These are phyloP conservation scores for Nasonovia ribisnigri DNA, from an alignment of 2,888 invertebrate genomes.

Conservation along the genomic window DNA sequence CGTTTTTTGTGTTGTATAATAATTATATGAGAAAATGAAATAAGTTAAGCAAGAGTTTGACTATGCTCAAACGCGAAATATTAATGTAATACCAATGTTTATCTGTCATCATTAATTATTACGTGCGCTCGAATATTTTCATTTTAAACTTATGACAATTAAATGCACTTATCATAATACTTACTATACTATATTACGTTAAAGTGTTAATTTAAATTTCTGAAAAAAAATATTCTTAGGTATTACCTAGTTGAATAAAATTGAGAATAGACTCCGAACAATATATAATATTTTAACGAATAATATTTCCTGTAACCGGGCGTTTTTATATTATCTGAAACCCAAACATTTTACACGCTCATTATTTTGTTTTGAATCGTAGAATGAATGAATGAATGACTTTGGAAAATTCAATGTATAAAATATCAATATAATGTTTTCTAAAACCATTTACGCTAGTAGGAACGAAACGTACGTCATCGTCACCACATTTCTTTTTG, in stretches of 20 bases:
- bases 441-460: neutral
- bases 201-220: neutral
- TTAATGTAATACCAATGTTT: neutral
- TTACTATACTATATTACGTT: neutral
- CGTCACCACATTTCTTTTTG: neutral
- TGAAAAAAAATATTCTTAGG: neutral
- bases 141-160: conserved; percentile 2
- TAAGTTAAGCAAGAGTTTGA: neutral
- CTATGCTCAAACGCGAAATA: neutral
- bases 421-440: neutral
- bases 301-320: neutral
- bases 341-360: neutral
- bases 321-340: neutral
- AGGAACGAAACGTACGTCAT: neutral
- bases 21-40: neutral
- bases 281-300: neutral
- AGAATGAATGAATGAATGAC: neutral
- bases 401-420: neutral
- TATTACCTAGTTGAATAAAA: neutral
- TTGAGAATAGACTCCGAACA: neutral
- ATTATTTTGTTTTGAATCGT: neutral
- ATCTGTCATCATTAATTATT: neutral
- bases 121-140: neutral
- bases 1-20: neutral
- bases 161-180: neutral